Base-by-base conservation (phyloP, 2,113 vertebrate species). In the Erpornis zantholeuca region DNA sequence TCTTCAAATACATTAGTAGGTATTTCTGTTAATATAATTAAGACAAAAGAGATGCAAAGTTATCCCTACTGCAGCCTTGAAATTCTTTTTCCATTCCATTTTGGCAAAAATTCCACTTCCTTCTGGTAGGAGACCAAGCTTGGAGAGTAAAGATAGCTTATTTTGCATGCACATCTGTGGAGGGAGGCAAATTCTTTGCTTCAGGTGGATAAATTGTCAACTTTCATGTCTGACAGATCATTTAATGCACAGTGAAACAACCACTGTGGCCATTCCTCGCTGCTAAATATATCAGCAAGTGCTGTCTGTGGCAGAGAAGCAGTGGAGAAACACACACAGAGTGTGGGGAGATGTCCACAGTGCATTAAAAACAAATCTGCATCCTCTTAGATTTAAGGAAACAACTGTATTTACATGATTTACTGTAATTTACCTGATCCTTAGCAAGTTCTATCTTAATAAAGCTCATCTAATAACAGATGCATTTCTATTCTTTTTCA, bases 171-270 rank as follows among this genome's bases (percentile, higher is more conserved):
- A 94, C 57, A 82, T 82, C 94, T 94, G 69, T 69, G 61, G 54
- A 73, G 69, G 83, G 60, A 85, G 59, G 72, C 88, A 94, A 88
- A 40, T 42, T 52, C 79, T 72, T 70, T n/a, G 65, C 35, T 82
- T 89, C 64, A 90, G 79, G 85, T 75, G 93, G 79, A 86, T 92
- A 91, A 94, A 94, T 91, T 94, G 44, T 73, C 70, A 91, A 35
- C 65, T 97, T 93, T 91, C 84, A 76, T 85, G 76, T 44, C 79
- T 94, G 95, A 95, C 89, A 97, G 90, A 72, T 93, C 79, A 52
- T 94, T 91, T 92, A 95, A 92, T 88, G 89, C 77, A 83, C 36
- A 94, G 47, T 81, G 88, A 96, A 96, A 90, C 61, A 90, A 78
- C 84, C 45, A n/a, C 63, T 61, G 49, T 80, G 65, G 89, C 82